Base-by-base conservation (phyloP, 2,888 invertebrate species). In the Leptogaster cylindrica region DNA sequence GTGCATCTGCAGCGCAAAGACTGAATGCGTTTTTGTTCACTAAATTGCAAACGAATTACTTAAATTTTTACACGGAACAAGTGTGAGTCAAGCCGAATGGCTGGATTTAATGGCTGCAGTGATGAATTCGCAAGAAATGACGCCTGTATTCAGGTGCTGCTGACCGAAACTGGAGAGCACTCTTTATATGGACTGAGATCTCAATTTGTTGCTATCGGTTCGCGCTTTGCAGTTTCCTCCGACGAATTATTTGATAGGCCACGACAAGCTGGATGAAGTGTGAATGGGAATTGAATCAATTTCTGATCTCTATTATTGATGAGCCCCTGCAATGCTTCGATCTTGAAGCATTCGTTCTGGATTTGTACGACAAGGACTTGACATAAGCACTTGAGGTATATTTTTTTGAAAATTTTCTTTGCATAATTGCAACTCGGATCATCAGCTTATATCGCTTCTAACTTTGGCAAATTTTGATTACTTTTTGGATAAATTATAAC, bases 1-100 rank as follows among this genome's bases (percentile, higher is more conserved):
- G 36, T 10, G 14, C 14, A 3, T 7, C 33, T 20, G 16, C 28
- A n/a, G 8, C 16, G n/a, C 12, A n/a, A n/a, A n/a, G 2, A n/a
- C 39, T 41, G 14, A 25, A 23, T 41, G 55, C 20, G 31, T 12
- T 52, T 66, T 46, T 46, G 48, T 41, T 25, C 55, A 44, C 28
- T 46, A 63, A 69, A 69, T 66, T 66, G 64, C 66, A 66, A 33
- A 50, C 58, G 69, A 69, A 69, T 69, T 64, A 66, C 69, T 69
- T 64, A 66, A 66, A 69, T 69, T 69, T 69, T 69, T 69, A 66
- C 69, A 69, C 69, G 69, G 23, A 64, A 25, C 50, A 63, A 68
- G 63, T 68, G 68, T 66, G 66, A 61, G 46, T 12, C 48, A 48
- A 48, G 33, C 46, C 31, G 31, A 46, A 46, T 18, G 20, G 52